Base-by-base conservation (phyloP, 2,888 invertebrate species). In the Eupithecia dodoneata region DNA sequence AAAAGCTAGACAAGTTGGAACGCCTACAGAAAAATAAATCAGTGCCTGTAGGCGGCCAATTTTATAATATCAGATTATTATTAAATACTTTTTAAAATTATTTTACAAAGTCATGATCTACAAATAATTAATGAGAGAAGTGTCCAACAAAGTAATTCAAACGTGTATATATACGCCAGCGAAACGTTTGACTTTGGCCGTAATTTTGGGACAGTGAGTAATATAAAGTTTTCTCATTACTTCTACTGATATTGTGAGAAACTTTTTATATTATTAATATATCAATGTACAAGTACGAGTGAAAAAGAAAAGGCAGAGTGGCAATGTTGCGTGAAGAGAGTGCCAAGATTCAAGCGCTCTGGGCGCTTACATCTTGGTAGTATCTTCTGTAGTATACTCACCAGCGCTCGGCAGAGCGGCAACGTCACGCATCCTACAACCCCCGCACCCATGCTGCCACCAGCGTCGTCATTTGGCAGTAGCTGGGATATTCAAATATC, bases 361-460 rank as follows among this genome's bases (percentile, higher is more conserved):
- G 47, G 12, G 47, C 10, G 3, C 47, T 47, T 9, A 9, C 45
- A 49, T 2, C 12, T 49, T 49, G 49, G 49, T 49, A 4, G 7
- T 9, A 6, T 45, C 45, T 4, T 45, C 9, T 49, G 13, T 49
- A 4, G 49, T 18, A 71, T 75, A 83, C 91, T 91, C 90, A 97
- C 96, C 98, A 98, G 77, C 96, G 94, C 90, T 99, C 99, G 0
- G 99, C 98, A 81, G 98, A 97, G 59, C 96, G 95, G 85, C 98
- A 97, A 75, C 97, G 96, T 75, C 97, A 97, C 41, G 98, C 97
- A 87, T 98, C 97, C 72, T 99, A 95, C 83, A 99, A 95, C 0
- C 98, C 97, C 47, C 98, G 98, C 55, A 99, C 99, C 18, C 98
- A 98, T 52, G 98, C 97, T 80, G 98, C 97, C 44, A 98, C 97